phyloP scores from a whole-genome alignment of 2,113 vertebrate species.

The Nothocercus julius region DNA sequence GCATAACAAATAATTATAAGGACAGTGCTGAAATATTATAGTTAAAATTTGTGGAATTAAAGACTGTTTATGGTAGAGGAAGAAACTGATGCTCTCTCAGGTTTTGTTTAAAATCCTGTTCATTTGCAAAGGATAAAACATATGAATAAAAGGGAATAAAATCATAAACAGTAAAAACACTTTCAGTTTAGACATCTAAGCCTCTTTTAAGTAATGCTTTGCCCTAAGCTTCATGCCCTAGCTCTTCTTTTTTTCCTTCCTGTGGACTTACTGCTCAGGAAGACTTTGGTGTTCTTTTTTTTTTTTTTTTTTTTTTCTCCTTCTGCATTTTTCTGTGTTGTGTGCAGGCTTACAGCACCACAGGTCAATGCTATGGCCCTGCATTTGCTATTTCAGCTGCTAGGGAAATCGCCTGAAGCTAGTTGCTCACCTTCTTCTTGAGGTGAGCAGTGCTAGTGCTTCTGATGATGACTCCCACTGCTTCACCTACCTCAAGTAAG shows the following conservation, averaged over 20 bases:
- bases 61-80: neutral
- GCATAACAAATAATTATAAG: neutral
- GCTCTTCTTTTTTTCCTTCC: neutral
- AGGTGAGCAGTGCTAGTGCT: neutral
- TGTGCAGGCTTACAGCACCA: neutral
- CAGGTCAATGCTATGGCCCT: neutral
- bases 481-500: neutral
- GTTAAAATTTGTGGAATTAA: neutral
- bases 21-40: neutral
- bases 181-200: neutral
- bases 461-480: neutral
- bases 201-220: neutral
- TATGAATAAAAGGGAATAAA: neutral
- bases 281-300: neutral
- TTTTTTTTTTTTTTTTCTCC: neutral
- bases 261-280: neutral
- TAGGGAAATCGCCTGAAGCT: neutral
- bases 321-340: neutral
- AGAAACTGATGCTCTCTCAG: neutral
- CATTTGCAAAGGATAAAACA: neutral
- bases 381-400: neutral
- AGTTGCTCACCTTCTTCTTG: neutral
- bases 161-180: fast-evolving
- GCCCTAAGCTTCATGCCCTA: neutral
- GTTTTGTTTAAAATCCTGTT: neutral